Conservation (phyloP, 1,140 invertebrate species). For the Drosophila arawakana region DNA sequence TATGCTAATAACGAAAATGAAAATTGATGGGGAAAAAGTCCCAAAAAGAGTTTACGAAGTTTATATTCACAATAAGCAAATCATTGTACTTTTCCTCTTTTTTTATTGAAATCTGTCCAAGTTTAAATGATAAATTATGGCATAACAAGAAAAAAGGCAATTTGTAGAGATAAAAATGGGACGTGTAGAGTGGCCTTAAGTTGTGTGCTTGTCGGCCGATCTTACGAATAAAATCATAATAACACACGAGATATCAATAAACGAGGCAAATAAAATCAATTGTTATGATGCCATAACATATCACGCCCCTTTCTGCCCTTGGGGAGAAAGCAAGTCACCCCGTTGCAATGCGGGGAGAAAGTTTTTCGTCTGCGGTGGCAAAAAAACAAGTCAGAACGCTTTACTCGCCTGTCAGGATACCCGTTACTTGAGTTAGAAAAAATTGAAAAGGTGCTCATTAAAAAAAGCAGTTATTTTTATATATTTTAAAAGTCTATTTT, state of each 20-base stretch:
- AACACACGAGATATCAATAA: conserved; percentile 73
- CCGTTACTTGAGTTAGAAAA: no score
- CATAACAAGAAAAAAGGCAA: conserved; percentile 23
- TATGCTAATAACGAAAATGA: conserved; percentile 53
- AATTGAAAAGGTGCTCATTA: no score
- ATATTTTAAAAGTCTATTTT: no score
- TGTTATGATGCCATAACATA: conserved; percentile 77
- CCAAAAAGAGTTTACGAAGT: conserved; percentile 20
- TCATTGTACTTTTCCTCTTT: not conserved
- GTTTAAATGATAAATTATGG: conserved; percentile 25
- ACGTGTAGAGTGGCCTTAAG: conserved; percentile 5
- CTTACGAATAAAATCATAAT: conserved; percentile 53
- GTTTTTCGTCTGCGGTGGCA: conserved; percentile 63
- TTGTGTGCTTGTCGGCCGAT: conserved; percentile 13
- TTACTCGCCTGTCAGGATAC: no score
- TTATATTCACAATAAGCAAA: conserved; percentile 9
- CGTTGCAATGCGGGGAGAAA: conserved; percentile 53
- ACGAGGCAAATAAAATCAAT: conserved; percentile 71
- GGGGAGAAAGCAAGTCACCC: conserved; percentile 18
- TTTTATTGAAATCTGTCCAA: conserved; percentile 4
- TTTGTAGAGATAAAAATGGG: conserved; percentile 25
- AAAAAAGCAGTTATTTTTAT: no score
- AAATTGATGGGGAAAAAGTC: conserved; percentile 42
- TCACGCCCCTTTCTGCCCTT: conserved; percentile 36
- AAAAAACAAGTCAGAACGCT: not conserved